A percentile compares a stretch with the other conserved stretches of the same genome.
Evolutionary conservation across 2,797 vertebrate species (phyloP).

Genomic region (Manis pentadactyla): DNA sequence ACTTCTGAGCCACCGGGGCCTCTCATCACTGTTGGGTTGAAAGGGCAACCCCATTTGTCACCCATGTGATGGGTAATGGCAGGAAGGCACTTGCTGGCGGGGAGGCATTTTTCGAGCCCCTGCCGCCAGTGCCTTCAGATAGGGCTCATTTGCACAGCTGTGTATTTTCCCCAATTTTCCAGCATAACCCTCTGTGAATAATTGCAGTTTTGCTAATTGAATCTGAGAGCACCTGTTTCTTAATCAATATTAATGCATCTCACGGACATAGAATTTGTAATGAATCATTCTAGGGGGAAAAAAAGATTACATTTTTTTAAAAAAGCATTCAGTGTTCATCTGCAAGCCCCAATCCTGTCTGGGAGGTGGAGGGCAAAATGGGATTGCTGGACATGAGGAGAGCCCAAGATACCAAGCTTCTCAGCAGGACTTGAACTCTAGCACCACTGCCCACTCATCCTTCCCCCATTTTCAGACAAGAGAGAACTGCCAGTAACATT

Average conservation of each 20-base stretch:
- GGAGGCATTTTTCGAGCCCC: constrained; percentile 31
- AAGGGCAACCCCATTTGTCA: constrained; percentile 36
- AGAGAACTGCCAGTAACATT: not conserved
- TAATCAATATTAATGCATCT: constrained; percentile 81
- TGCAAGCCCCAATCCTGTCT: not conserved
- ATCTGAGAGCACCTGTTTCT: constrained; percentile 79
- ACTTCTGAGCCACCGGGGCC: not conserved
- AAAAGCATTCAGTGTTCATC: not conserved
- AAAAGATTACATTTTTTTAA: not conserved
- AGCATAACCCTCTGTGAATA: constrained; percentile 69
- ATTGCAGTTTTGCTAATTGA: constrained; percentile 80
- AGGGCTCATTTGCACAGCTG: constrained; percentile 69
- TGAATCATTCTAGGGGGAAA: constrained; percentile 54
- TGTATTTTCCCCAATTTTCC: constrained; percentile 64
- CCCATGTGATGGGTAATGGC: not conserved
- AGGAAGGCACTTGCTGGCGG: not conserved
- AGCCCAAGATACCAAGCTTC: not conserved
- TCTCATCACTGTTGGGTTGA: not conserved
- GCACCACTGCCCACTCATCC: not conserved
- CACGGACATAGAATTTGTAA: constrained; percentile 68
- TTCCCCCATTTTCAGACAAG: not conserved
- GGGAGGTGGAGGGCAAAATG: not conserved
- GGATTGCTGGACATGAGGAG: not conserved
- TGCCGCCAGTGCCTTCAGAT: not conserved
- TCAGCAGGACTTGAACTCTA: not conserved